Base-by-base conservation (phyloP, 2,113 vertebrate genomes). In the Clarias magur region DNA sequence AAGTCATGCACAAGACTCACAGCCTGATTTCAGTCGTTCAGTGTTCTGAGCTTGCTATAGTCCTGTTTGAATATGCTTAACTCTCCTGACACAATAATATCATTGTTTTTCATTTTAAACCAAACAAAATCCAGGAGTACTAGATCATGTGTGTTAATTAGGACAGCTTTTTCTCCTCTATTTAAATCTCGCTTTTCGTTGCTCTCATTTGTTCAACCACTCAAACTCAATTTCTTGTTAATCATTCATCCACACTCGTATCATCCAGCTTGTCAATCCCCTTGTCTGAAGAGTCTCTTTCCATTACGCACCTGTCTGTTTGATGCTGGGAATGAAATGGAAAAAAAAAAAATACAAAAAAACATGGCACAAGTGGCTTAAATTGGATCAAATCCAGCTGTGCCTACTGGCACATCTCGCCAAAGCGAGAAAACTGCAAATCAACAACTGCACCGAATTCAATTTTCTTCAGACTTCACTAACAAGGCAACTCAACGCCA, bases 201-300 rank as follows among this genome's bases (percentile, higher is more conserved):
- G n/a, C n/a, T 80, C 19, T 60, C 4, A 59, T 80, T 80, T 60
- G 30, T 80, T 80, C 30, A 80, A 80, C 56, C 68, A 84, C 68
- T 84, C 54, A 57, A 73, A 25, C 21, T 84, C 27, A 13, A 73
- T 73, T 84, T 84, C 53, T 68, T 42, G 68, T 73, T 84, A 23
- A 42, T 73, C 82, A 84, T 16, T 84, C 83, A 73, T n/a, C 54
- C 38, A 16, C 13, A 6, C 27, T 34, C 67, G 2, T n/a, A 72
- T 25, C 68, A 25, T 73, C 27, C 21, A 70, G 65, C 67, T 34
- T 59, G 82, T 84, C 65, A 72, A 42, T 56, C n/a, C 21, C 34
- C 27, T 84, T 83, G 59, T 48, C 23, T 17, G 80, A 83, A 27
- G n/a, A 82, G 81, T 53, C 81, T 53, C 60, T 82, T n/a, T 63